phyloP scores from a whole-genome alignment of 2,797 vertebrate genomes.

The Yasuhikotakia modesta region DNA sequence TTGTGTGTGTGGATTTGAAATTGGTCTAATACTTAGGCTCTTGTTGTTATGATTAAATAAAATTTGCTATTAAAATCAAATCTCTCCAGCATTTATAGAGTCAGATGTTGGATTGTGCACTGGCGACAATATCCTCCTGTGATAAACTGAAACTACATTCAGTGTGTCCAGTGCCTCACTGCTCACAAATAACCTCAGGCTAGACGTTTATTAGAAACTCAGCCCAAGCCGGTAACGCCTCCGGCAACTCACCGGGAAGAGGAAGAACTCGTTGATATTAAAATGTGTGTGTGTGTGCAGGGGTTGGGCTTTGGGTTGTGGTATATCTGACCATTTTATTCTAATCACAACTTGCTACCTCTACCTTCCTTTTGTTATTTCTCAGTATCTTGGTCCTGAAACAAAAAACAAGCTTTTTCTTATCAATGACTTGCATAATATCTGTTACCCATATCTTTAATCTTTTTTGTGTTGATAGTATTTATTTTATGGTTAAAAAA shows the following conservation, averaged over 20 bases:
- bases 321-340: slow-evolving; percentile 47
- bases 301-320: slow-evolving; percentile 11
- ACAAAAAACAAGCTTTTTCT: background rate
- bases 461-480: background rate
- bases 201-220: slow-evolving; percentile 88
- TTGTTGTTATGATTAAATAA: background rate
- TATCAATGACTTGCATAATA: background rate
- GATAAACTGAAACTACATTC: slow-evolving; percentile 62
- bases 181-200: slow-evolving; percentile 79
- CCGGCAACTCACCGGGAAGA: slow-evolving; percentile 66
- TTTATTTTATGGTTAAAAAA: background rate
- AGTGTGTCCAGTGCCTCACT: slow-evolving; percentile 63
- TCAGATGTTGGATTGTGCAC: slow-evolving; percentile 53
- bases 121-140: slow-evolving; percentile 56
- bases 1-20: background rate
- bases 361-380: background rate
- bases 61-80: background rate
- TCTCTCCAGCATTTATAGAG: slow-evolving; percentile 47
- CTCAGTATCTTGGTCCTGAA: background rate
- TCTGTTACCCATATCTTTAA: background rate
- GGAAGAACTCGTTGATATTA: slow-evolving; percentile 77
- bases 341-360: slow-evolving; percentile 45
- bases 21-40: background rate
- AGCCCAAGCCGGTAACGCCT: slow-evolving; percentile 71
- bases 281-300: slow-evolving; percentile 63